phyloP scores from a whole-genome alignment of 2,888 invertebrate species.

The Nasonia oneida region DNA sequence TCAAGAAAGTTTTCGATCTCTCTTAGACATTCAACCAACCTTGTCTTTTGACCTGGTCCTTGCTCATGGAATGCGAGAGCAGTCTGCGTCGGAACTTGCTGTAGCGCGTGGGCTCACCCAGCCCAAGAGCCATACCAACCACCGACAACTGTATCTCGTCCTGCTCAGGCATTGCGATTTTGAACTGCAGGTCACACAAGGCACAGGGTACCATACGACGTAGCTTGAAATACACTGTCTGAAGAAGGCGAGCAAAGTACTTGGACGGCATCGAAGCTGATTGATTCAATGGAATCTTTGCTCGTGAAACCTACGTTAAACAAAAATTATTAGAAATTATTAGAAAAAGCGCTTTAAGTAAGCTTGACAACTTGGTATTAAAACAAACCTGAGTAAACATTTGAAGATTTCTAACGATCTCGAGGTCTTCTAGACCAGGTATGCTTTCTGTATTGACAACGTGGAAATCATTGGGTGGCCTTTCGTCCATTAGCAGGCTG shows the following conservation, averaged over 20 bases:
- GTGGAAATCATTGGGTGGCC: slow-evolving; percentile 88
- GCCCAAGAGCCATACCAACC: slow-evolving; percentile 89
- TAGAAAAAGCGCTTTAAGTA: not conserved
- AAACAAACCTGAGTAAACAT: slow-evolving; percentile 93
- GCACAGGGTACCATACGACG: slow-evolving; percentile 93
- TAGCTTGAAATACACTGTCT: slow-evolving; percentile 92
- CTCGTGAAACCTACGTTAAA: slow-evolving; percentile 81
- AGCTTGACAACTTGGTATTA: not conserved
- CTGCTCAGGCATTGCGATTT: slow-evolving; percentile 92
- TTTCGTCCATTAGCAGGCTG: slow-evolving; percentile 86
- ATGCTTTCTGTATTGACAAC: slow-evolving; percentile 89
- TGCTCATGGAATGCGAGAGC: slow-evolving; percentile 73
- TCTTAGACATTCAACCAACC: slow-evolving; percentile 63
- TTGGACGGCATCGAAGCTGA: slow-evolving; percentile 80
- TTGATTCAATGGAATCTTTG: slow-evolving; percentile 81
- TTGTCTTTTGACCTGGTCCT: slow-evolving; percentile 71
- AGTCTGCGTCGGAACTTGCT: slow-evolving; percentile 79
- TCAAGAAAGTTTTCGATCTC: not conserved
- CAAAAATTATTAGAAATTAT: not conserved
- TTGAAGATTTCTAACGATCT: slow-evolving; percentile 86
- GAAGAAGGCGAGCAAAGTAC: slow-evolving; percentile 81
- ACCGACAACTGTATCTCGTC: slow-evolving; percentile 86
- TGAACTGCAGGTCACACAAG: slow-evolving; percentile 89
- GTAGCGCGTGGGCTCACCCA: slow-evolving; percentile 83
- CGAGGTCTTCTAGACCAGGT: slow-evolving; percentile 86